These are phyloP conservation scores for Drosophila pachea DNA, from an alignment of 1,140 invertebrate genomes.

Conservation along the genomic window DNA sequence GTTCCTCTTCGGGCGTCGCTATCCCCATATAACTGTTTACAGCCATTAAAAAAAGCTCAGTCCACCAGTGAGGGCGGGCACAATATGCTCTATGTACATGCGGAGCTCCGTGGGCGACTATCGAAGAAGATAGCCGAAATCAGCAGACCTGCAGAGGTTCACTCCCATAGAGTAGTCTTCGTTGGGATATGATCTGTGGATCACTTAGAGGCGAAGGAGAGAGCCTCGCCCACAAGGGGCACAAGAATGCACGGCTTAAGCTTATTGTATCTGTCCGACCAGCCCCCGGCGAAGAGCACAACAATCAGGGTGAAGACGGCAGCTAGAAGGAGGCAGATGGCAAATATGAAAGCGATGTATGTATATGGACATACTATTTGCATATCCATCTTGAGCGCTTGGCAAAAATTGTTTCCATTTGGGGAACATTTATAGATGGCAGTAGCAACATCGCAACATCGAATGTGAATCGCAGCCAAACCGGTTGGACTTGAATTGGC, in stretches of 20 bases:
- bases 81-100: slow-evolving; percentile 81
- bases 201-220: slow-evolving; percentile 65
- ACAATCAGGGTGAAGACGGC: slow-evolving; percentile 82
- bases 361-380: not conserved
- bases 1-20: slow-evolving; percentile 81
- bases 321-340: slow-evolving; percentile 62
- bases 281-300: slow-evolving; percentile 83
- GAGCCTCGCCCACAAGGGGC: slow-evolving; percentile 82
- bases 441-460: slow-evolving; percentile 30
- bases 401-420: no score
- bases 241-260: slow-evolving; percentile 83
- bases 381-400: no score
- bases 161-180: no score
- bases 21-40: slow-evolving; percentile 83
- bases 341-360: not conserved
- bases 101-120: slow-evolving; percentile 80
- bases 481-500: slow-evolving; percentile 36
- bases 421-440: slow-evolving; percentile 13
- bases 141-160: slow-evolving; percentile 54
- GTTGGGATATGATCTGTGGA: not conserved
- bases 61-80: slow-evolving; percentile 81
- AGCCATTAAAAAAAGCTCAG: slow-evolving; percentile 82
- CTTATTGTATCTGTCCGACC: slow-evolving; percentile 83
- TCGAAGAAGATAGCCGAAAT: slow-evolving; percentile 75
- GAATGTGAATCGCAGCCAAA: slow-evolving; percentile 32